Evolutionary conservation across 1,140 invertebrate genomes (phyloP).

Genomic region (Drosophila cardini): DNA sequence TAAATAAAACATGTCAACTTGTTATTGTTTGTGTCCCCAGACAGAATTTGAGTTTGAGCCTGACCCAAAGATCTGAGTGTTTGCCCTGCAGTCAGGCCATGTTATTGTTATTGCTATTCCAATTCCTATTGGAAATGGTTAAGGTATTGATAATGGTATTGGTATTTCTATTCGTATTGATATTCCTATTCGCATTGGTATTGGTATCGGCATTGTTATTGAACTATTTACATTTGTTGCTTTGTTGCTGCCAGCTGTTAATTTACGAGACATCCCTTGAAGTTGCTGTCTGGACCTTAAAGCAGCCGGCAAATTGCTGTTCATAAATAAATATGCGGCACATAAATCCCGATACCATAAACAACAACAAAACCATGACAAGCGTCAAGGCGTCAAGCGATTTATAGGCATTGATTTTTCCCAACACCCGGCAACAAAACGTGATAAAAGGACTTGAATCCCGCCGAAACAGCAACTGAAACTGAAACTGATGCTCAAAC

Average conservation of each 20-base stretch:
- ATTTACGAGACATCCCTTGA: constrained; percentile 61
- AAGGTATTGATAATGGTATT: constrained; percentile 1
- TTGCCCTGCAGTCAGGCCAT: constrained; percentile 40
- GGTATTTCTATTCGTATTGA: neutral
- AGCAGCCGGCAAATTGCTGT: constrained; percentile 77
- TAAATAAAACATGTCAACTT: constrained; percentile 83
- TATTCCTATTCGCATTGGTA: constrained; percentile 44
- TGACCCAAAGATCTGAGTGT: constrained; percentile 9
- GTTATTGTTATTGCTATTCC: constrained; percentile 52
- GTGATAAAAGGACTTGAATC: constrained; percentile 56
- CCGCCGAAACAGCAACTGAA: neutral
- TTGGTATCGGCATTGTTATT: constrained; percentile 72
- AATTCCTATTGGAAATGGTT: constrained; percentile 19
- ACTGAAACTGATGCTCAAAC: too few relatives aligned
- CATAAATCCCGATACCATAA: constrained; percentile 74
- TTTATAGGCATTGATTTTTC: constrained; percentile 76
- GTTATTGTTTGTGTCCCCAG: constrained; percentile 66
- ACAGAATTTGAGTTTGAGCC: constrained; percentile 57
- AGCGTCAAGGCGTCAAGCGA: constrained; percentile 47
- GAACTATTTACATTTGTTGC: constrained; percentile 84
- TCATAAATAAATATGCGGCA: constrained; percentile 78
- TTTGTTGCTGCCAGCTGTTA: constrained; percentile 72
- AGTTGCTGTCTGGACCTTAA: constrained; percentile 52
- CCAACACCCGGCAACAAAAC: constrained; percentile 28
- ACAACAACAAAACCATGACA: constrained; percentile 62